Evolutionary conservation across 2,797 vertebrate genomes (phyloP), one percentile per base, ranked within the genome.

Genomic region (Lutjanus campechanus): DNA sequence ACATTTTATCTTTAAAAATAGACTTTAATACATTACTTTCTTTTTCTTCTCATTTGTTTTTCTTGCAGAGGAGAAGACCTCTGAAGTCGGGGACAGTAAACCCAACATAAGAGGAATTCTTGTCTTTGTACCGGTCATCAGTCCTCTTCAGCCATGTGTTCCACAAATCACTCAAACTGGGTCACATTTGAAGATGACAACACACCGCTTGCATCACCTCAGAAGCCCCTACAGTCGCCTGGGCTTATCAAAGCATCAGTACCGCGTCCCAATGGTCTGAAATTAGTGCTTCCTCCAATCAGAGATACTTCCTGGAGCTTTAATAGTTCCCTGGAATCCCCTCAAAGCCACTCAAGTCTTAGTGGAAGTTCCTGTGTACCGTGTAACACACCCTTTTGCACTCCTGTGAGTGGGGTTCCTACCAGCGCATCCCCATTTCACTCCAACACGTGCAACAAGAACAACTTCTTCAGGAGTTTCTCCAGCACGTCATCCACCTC

Each of bases 111-210:
- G 80, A 83, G 80, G 72, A 83, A 17, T 74, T 68, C 66, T 71
- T 83, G 61, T 65, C 69, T 65, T 74, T 60, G 51, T 77, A 76
- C 65, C 17, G 25, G 17, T 46, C 61, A 40, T 60, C 59, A 47
- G 25, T 58, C 59, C 60, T 65, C 62, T 60, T 58, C 84, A 81
- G 95, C 92, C 85, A 99, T 98, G 98, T 98, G 96, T 82, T 99
- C 98, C 69, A 95, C 95, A 50, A 99, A 98, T 92, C 96, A 97
- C 86, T 95, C 97, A 68, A 97, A 96, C 79, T 99, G 98, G 98
- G 98, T 99, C 86, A 99, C 97, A 4, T 99, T 99, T 72, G 98
- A 99, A 58, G 98, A 99, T 60, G 98, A 99, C 0, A 96, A 95
- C 56, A 90, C 94, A 0, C 84, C 95, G 3, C 94, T 96, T 77